These are phyloP conservation scores for Gastrophysa polygoni DNA, from an alignment of 2,888 invertebrate genomes.

Conservation along the genomic window DNA sequence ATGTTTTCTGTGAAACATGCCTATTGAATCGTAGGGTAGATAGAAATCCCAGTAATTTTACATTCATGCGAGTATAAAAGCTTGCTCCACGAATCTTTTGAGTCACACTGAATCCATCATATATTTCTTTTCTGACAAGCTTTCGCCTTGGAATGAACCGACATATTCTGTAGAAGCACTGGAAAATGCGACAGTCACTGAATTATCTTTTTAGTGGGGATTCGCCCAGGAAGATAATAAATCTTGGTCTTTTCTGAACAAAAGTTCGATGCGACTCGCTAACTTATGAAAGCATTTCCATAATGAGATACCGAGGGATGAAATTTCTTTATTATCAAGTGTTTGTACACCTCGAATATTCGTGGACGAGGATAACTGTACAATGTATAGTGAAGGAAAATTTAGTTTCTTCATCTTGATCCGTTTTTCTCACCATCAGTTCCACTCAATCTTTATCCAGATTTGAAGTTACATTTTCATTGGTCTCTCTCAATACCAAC, in stretches of 20 bases:
- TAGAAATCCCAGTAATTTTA: background rate
- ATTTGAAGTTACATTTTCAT: too few species aligned
- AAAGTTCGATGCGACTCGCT: slow-evolving; percentile 18
- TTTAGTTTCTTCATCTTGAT: too few species aligned
- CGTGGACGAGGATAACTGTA: too few species aligned
- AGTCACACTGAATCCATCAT: slow-evolving; percentile 7
- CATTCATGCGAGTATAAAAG: background rate
- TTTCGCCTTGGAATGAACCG: slow-evolving; percentile 6
- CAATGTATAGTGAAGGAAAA: too few species aligned
- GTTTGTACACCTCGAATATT: too few species aligned
- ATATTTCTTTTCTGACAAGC: slow-evolving; percentile 10
- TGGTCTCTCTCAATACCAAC: too few species aligned
- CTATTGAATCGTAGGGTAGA: background rate
- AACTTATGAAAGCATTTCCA: slow-evolving; percentile 19
- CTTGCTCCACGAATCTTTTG: slow-evolving; percentile 6
- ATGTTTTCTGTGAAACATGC: too few species aligned
- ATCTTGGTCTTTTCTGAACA: slow-evolving; percentile 8
- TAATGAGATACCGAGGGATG: slow-evolving; percentile 7
- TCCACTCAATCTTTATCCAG: too few species aligned
- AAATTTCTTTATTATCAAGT: too few species aligned
- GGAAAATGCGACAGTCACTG: slow-evolving; percentile 19
- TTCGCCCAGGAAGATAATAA: slow-evolving; percentile 14
- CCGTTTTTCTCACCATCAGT: too few species aligned
- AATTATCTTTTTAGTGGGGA: slow-evolving; percentile 17
- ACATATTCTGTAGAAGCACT: slow-evolving; percentile 11